Evolutionary conservation across 2,797 vertebrate species (phyloP).

Genomic region (Falco berigora): DNA sequence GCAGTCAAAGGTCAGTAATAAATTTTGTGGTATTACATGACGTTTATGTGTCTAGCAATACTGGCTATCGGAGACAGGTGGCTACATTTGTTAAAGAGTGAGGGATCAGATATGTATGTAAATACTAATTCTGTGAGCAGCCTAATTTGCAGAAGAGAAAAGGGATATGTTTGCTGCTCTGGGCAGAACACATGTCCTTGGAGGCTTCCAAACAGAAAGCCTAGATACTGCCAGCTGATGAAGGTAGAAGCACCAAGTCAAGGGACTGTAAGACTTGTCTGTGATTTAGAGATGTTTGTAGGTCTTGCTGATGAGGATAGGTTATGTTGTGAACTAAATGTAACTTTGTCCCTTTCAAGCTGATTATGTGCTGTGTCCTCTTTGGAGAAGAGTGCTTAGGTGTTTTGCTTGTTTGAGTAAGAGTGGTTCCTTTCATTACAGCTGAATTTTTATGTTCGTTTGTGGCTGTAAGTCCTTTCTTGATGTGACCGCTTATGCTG

Average conservation of each 20-base stretch:
- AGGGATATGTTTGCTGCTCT: background rate
- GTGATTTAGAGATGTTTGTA: background rate
- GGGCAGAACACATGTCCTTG: background rate
- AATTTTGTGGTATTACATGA: background rate
- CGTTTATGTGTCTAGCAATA: background rate
- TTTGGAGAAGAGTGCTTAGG: background rate
- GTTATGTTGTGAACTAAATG: background rate
- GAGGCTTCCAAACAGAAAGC: background rate
- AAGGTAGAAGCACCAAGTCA: background rate
- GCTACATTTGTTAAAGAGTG: background rate
- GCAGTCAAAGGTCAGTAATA: background rate
- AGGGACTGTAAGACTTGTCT: background rate
- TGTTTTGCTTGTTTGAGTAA: background rate
- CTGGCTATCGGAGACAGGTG: background rate
- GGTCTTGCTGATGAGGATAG: background rate
- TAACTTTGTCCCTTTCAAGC: background rate
- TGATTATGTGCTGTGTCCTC: background rate
- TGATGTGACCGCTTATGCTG: background rate
- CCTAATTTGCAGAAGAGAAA: background rate
- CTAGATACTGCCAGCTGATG: background rate
- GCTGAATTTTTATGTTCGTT: background rate
- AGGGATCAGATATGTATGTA: background rate
- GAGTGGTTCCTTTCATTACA: background rate
- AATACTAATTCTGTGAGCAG: background rate
- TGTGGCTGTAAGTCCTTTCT: background rate